Conservation (phyloP, 2,797 vertebrate species). For the Enteromius argenteus region DNA sequence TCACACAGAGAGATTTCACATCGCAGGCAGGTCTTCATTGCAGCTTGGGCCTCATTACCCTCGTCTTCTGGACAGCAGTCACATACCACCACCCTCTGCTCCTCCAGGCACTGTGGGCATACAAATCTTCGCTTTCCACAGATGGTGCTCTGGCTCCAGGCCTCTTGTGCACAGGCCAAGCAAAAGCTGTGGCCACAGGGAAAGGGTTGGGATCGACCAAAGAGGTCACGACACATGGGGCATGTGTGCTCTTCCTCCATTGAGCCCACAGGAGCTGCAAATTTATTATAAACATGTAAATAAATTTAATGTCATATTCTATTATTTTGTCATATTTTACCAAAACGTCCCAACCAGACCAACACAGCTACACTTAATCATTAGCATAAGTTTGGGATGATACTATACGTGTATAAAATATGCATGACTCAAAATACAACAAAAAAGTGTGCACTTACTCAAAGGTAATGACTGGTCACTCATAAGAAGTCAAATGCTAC, state of each 20-base stretch:
- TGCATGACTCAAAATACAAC: not conserved
- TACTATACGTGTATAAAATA: not conserved
- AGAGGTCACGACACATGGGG: constrained; percentile 74
- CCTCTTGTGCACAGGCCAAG: constrained; percentile 71
- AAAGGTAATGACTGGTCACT: not conserved
- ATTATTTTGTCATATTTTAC: not conserved
- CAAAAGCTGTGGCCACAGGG: constrained; percentile 80
- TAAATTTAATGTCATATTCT: not conserved
- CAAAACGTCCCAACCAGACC: not conserved
- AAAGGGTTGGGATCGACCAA: constrained; percentile 69
- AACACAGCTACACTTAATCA: not conserved
- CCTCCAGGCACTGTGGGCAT: constrained; percentile 78
- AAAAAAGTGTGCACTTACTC: not conserved
- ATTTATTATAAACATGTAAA: not conserved
- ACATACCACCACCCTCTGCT: constrained; percentile 68
- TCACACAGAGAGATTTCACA: constrained; percentile 79
- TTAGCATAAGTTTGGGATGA: not conserved
- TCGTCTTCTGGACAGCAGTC: constrained; percentile 72
- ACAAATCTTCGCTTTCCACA: constrained; percentile 64
- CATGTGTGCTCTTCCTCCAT: constrained; percentile 75
- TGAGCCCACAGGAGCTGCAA: constrained; percentile 62
- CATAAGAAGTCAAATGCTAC: not conserved
- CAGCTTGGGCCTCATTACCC: constrained; percentile 45
- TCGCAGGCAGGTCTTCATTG: constrained; percentile 76
- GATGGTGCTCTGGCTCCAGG: constrained; percentile 59